phyloP scores from a whole-genome alignment of 2,113 vertebrate genomes.

The Dicentrarchus labrax region DNA sequence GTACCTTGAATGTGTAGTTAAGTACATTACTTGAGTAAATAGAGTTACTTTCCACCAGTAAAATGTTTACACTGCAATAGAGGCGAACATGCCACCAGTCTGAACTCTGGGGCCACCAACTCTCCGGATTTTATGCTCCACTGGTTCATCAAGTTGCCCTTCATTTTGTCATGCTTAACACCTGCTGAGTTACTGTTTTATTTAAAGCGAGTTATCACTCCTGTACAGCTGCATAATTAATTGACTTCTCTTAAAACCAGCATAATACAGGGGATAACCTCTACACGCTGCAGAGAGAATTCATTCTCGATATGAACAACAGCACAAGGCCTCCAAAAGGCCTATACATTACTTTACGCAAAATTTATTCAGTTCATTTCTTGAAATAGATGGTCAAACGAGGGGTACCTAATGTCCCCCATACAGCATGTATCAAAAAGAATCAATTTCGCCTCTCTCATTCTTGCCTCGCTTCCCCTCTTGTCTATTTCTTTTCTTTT shows the following conservation, averaged over 20 bases:
- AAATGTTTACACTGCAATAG: background rate
- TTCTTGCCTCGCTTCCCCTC: slow-evolving; percentile 73
- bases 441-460: slow-evolving; percentile 86
- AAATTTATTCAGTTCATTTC: slow-evolving; percentile 84
- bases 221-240: slow-evolving; percentile 40
- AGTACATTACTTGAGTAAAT: background rate
- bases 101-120: background rate
- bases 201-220: slow-evolving; percentile 41
- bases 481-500: slow-evolving; percentile 84
- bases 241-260: slow-evolving; percentile 35
- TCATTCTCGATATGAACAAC: slow-evolving; percentile 51
- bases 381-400: slow-evolving; percentile 76
- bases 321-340: slow-evolving; percentile 52
- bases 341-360: slow-evolving; percentile 65
- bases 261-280: slow-evolving; percentile 14
- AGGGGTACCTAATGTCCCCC: slow-evolving; percentile 79
- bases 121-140: background rate
- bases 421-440: slow-evolving; percentile 80
- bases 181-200: slow-evolving; percentile 14
- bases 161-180: slow-evolving; percentile 38
- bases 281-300: slow-evolving; percentile 31
- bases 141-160: slow-evolving; percentile 18
- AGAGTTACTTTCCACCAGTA: background rate
- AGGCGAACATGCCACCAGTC: background rate
- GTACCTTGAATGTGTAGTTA: background rate